These are phyloP conservation scores for Spatula versicolor DNA, from an alignment of 2,797 vertebrate species.

Conservation along the genomic window DNA sequence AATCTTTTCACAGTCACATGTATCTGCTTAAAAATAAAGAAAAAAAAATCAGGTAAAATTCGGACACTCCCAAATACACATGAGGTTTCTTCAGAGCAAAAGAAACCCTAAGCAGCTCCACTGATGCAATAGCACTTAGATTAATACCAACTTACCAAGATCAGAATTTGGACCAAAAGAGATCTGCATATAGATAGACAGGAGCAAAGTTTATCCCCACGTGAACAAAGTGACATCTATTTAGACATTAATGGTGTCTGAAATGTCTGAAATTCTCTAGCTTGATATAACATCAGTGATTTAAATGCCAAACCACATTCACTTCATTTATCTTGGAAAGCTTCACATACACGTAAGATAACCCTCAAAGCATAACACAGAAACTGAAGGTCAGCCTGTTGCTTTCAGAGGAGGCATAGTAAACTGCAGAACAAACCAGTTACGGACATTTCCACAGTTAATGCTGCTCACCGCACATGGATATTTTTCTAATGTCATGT, in stretches of 20 bases:
- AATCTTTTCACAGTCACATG: background rate
- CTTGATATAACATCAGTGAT: conserved; percentile 49
- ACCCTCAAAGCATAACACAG: conserved; percentile 65
- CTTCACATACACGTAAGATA: conserved; percentile 32
- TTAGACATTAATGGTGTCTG: conserved; percentile 65
- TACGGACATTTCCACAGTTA: background rate
- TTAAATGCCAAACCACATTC: conserved; percentile 75
- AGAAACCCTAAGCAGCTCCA: background rate
- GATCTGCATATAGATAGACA: background rate
- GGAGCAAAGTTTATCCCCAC: conserved; percentile 7
- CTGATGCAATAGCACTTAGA: background rate
- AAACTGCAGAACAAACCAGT: conserved; percentile 41
- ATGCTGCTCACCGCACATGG: background rate
- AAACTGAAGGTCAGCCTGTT: conserved; percentile 74
- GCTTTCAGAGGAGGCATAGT: conserved; percentile 30
- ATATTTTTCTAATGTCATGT: background rate
- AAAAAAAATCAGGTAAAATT: background rate
- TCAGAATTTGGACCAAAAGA: background rate
- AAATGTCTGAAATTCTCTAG: conserved; percentile 69
- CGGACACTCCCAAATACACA: background rate
- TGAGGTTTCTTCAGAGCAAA: background rate
- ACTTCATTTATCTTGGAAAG: conserved; percentile 73
- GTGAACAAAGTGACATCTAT: conserved; percentile 36
- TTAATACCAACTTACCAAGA: background rate
- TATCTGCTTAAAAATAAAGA: background rate